Base-by-base conservation (phyloP, 2,113 vertebrate genomes). In the Entosphenus tridentatus region DNA sequence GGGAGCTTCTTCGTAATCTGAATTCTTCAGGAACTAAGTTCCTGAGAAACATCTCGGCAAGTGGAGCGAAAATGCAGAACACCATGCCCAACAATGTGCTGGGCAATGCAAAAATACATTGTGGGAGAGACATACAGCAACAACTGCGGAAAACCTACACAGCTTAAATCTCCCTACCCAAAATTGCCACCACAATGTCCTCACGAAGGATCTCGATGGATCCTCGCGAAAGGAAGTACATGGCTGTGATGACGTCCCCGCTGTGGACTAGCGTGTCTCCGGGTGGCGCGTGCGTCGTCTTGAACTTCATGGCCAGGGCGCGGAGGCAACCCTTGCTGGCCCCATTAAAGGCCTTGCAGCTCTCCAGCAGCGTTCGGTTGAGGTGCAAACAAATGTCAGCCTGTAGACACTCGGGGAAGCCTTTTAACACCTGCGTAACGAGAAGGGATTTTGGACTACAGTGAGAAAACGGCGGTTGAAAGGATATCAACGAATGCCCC, bases 361-460 rank as follows among this genome's bases (percentile, higher is more conserved):
- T 84, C 78, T 96, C 86, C 56, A 98, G 81, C 72, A 95, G 80
- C 0, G 78, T 86, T 67, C 92, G 86, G 82, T 98, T 95, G 76
- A 98, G 77, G 73, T 98, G 93, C 67, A 98, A 84, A 76, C 93
- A 96, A 80, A 98, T 96, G 75, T 98, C 93, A 0, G 92, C 93
- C 78, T 98, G 93, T 72, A 98, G 83, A 77, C 92, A 96, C 81
- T 98, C 93, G 0, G 93, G 93, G 75, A 98, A 98, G 14, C 93
- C 93, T 75, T 98, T 98, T 76, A 98, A 76, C 73, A 98, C 93
- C 93, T 98, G 78, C 1, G 39, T 39, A 39, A 39, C 39, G 39
- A 39, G 39, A 39, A 39, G 39, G 39, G 39, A 39, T 39, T 39
- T 39, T 39, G 39, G 39, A 39, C 39, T 39, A 39, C 4, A 39